Conservation (phyloP, 2,888 invertebrate genomes). For the Chymomyza caudatula region DNA sequence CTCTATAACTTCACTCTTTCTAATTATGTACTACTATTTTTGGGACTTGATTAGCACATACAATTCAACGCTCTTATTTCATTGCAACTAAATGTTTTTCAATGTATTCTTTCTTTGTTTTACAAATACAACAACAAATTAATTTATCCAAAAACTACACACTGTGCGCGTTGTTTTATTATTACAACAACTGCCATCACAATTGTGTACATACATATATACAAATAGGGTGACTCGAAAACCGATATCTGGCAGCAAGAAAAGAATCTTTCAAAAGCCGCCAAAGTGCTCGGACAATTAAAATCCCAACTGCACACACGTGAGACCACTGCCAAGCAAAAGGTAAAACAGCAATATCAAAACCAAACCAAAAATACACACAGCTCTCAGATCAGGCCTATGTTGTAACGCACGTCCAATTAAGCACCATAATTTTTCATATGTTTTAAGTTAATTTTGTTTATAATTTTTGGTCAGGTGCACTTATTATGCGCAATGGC, state of each 20-base stretch:
- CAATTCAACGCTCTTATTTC: background rate
- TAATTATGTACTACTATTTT: conserved; percentile 34
- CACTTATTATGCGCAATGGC: conserved; percentile 38
- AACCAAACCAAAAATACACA: conserved; percentile 29
- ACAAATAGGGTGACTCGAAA: conserved; percentile 78
- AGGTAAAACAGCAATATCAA: conserved; percentile 72
- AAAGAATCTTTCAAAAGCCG: conserved; percentile 80
- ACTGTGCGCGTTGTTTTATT: background rate
- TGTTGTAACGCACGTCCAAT: conserved; percentile 23
- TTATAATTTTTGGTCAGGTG: conserved; percentile 27
- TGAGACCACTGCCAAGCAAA: conserved; percentile 78
- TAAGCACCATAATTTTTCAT: conserved; percentile 9
- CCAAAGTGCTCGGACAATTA: conserved; percentile 80
- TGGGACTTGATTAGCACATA: conserved; percentile 25
- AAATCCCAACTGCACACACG: conserved; percentile 79
- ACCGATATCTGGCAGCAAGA: conserved; percentile 79
- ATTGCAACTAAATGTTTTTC: conserved; percentile 41
- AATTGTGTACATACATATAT: conserved; percentile 48
- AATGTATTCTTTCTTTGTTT: conserved; percentile 19
- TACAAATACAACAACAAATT: background rate
- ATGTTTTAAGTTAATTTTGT: conserved; percentile 16
- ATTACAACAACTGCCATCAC: conserved; percentile 30
- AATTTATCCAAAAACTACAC: background rate
- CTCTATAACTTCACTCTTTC: conserved; percentile 15
- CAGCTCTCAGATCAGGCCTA: conserved; percentile 31